Conservation (phyloP, 1,140 invertebrate species). For the Agrypnia vestita region DNA sequence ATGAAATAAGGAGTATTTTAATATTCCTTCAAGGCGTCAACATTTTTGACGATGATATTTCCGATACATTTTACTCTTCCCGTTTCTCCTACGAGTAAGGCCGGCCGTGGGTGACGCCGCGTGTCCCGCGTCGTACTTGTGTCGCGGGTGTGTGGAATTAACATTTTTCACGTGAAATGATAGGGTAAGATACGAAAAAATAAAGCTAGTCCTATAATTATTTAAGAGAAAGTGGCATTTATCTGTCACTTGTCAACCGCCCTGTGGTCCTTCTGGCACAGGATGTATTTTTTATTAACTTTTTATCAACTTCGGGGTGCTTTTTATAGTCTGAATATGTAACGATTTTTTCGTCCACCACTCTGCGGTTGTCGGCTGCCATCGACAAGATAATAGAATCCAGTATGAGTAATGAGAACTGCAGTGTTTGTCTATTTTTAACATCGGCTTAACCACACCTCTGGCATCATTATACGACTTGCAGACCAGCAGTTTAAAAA, state of each 20-base stretch:
- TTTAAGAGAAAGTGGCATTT: constrained; percentile 39
- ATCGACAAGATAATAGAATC: background rate
- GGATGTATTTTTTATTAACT: constrained; percentile 35
- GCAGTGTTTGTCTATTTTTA: too few species aligned
- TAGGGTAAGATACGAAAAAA: constrained; percentile 48
- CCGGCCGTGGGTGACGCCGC: constrained; percentile 22
- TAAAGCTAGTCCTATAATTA: constrained; percentile 42
- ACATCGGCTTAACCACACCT: too few species aligned
- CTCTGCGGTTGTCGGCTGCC: background rate
- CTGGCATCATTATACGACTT: too few species aligned
- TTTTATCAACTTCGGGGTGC: constrained; percentile 6
- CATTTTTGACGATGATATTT: background rate
- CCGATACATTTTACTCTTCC: constrained; percentile 1
- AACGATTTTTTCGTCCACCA: constrained; percentile 17
- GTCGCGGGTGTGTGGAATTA: constrained; percentile 42
- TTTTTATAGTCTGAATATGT: constrained; percentile 37
- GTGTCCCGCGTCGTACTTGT: background rate
- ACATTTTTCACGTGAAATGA: constrained; percentile 53
- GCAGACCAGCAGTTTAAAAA: too few species aligned
- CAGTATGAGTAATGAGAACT: too few species aligned
- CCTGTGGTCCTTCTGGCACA: background rate
- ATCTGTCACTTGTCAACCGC: constrained; percentile 45
- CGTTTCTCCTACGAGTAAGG: background rate
- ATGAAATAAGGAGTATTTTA: too few species aligned
- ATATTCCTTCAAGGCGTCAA: background rate